Evolutionary conservation across 2,113 vertebrate species (phyloP), one percentile per base, ranked within the genome.

Genomic region (Emydura subglobosa): DNA sequence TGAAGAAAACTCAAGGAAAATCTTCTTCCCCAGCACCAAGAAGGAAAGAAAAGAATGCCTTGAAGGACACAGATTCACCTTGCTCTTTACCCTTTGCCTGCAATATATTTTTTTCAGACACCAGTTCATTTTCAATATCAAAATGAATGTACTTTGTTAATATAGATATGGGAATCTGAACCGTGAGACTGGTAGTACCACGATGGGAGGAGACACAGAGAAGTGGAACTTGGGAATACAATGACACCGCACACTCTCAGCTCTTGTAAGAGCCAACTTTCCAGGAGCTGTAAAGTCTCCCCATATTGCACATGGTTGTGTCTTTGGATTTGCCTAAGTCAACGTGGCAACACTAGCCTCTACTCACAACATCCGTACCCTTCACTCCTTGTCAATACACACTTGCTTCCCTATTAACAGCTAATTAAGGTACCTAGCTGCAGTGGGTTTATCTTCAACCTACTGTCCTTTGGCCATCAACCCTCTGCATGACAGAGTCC

Each of bases 1-100:
- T 86, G 47, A 90, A 92, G 54, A 92, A 85, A 6, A 93, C 5
- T 44, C 21, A 78, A 22, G 44, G 92, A 93, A 93, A 79, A 51
- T 31, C 47, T 61, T 17, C 1, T 93, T 92, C 19, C 91, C 39
- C 80, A 49, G 9, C 78, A 16, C 59, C n/a, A 91, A 57, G 27
- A 90, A 51, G 81, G 59, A 72, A 76, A 83, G 42, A 16, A 79
- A 93, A 90, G 53, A 92, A 87, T 82, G 68, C 55, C 51, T 55
- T 87, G 6, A 91, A 82, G 85, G 74, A 80, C 57, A 50, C 31
- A 57, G 22, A 90, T 29, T 0, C 44, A 42, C 9, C 24, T 24
- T 42, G 84, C 22, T 0, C 6, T 72, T 89, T 79, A 85, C 83
- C 22, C 29, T 87, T 59, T 49, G 51, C 72, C 29, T 86, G 22